Evolutionary conservation across 2,113 vertebrate genomes (phyloP).

Genomic region (Megaleporinus macrocephalus): DNA sequence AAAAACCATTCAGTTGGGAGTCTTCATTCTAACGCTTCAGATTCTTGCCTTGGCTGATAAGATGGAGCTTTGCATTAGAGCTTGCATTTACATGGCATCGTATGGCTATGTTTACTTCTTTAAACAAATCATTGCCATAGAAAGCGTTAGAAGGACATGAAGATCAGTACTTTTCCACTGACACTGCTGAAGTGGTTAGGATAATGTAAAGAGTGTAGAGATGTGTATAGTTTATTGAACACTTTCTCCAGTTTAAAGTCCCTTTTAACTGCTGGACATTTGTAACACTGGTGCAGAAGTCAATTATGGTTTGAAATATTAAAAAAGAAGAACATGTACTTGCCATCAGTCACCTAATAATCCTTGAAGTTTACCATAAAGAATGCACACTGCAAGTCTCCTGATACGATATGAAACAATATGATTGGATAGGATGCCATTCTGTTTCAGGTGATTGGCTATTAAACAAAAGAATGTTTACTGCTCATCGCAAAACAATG

Average conservation of each 20-base stretch:
- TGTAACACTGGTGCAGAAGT: not conserved
- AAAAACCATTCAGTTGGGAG: not conserved
- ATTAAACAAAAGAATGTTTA: constrained; percentile 17
- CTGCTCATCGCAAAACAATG: constrained; percentile 6
- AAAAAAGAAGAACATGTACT: not conserved
- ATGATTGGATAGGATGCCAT: not conserved
- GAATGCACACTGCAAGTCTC: not conserved
- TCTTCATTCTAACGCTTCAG: not conserved
- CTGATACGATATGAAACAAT: not conserved
- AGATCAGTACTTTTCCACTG: not conserved
- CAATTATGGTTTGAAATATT: not conserved
- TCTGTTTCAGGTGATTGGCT: constrained; percentile 5
- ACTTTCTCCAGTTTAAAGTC: not conserved
- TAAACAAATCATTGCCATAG: not conserved
- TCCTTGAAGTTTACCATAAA: not conserved
- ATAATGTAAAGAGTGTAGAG: too few species aligned
- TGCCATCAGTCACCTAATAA: not conserved
- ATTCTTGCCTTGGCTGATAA: constrained; percentile 2
- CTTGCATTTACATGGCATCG: not conserved
- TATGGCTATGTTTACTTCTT: constrained; percentile 18
- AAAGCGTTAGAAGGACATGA: not conserved
- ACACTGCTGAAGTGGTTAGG: not conserved
- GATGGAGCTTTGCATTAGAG: not conserved
- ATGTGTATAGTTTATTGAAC: not conserved
- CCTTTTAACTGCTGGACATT: not conserved